Base-by-base conservation (phyloP, 2,888 invertebrate genomes). In the Drosophila ezoana region DNA sequence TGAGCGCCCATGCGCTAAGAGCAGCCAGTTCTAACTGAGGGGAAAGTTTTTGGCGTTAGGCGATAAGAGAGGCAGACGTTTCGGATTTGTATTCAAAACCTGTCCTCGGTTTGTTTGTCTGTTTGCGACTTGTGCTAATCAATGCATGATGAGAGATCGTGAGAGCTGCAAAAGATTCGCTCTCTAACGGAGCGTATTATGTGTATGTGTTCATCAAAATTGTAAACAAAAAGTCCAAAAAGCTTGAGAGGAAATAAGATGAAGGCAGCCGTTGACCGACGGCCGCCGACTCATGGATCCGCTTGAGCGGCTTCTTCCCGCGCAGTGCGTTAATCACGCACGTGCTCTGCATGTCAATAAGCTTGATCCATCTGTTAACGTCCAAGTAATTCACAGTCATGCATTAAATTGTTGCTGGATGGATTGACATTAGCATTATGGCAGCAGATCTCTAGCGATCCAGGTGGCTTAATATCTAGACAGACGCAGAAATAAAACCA, bases 271-370 rank as follows among this genome's bases (percentile, higher is more conserved):
- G 66, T 28, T 66, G 59, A 67, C 51, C 53, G 52, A 23, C 67
- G 68, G 32, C 53, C 47, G 66, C 23, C 49, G 43, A 51, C 47
- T 66, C 65, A 65, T 71, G 88, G 60, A 75, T 75, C 66, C 62
- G 66, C 14, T 53, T 32, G 52, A 52, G 75, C 28, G 54, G 28
- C 48, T 52, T 40, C 61, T 73, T 79, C 68, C 40, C 48, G 43
- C 35, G 13, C 69, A 67, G 52, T 62, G 66, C 52, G 79, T 63
- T 62, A 56, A 62, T 54, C 64, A 63, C 28, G 66, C 53, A 85
- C 89, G 85, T 86, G 85, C 63, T 68, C 51, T 37, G 88, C 74
- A 75, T 89, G 38, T 32, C 62, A 56, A 84, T 47, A 20, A 28
- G 57, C 18, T 23, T 23, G 51, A 37, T 65, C 45, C 61, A 70